Evolutionary conservation across 2,113 vertebrate species (phyloP).

Genomic region (Percopsis transmontana): DNA sequence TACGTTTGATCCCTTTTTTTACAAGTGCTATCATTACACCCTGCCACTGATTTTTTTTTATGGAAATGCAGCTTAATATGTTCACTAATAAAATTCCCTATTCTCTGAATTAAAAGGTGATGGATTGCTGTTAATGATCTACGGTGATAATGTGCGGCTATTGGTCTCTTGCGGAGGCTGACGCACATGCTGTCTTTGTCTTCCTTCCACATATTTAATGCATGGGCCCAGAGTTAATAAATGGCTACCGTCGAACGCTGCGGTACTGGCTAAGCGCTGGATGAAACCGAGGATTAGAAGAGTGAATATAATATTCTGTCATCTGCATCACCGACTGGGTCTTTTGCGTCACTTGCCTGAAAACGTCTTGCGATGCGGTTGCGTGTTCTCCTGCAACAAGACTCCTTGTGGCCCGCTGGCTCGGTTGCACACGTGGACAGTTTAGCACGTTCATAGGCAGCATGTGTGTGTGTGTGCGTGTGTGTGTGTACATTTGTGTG

Average conservation of each 20-base stretch:
- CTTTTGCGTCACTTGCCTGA: constrained; percentile 24
- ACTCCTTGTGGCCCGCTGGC: background rate
- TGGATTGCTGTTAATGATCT: constrained; percentile 16
- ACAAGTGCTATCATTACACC: background rate
- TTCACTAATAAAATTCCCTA: constrained; percentile 2
- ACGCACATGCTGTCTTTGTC: constrained; percentile 14
- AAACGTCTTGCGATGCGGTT: constrained; percentile 29
- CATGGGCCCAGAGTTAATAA: constrained; percentile 26
- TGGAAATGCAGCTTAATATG: constrained; percentile 6
- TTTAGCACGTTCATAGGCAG: background rate
- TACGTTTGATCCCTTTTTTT: background rate
- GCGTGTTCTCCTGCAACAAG: background rate
- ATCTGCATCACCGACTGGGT: constrained; percentile 6
- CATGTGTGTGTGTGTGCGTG: constrained; percentile 11
- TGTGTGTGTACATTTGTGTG: constrained; percentile 5
- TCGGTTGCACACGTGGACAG: background rate
- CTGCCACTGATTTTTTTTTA: background rate
- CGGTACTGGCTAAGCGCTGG: constrained; percentile 4
- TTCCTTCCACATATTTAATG: constrained; percentile 10
- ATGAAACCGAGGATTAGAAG: constrained; percentile 15
- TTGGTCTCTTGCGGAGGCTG: constrained; percentile 22
- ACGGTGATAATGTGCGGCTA: background rate
- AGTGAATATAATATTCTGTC: constrained; percentile 18
- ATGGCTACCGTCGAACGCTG: constrained; percentile 1
- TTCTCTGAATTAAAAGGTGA: constrained; percentile 3